Base-by-base conservation (phyloP, 2,797 vertebrate genomes). In the Parotocinclus haroldoi region DNA sequence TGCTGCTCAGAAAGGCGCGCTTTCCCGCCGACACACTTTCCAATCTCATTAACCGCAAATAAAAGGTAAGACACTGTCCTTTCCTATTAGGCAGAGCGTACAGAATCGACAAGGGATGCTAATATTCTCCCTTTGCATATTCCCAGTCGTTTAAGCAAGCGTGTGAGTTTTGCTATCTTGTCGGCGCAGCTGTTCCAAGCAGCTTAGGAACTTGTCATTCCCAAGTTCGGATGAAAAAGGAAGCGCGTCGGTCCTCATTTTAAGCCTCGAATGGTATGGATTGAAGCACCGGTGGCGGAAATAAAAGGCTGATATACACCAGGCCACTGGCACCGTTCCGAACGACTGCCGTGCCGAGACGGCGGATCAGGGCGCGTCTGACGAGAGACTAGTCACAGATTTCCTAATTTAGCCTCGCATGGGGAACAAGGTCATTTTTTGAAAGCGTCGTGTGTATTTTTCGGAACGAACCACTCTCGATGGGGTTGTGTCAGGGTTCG, bases 271-370 rank as follows among this genome's bases (percentile, higher is more conserved):
- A 16, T 51, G 18, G 9, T 18, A 51, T 60, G 14, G 51, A 18
- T 36, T 68, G 52, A 6, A 12, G 45, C 45, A 46, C 49, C 18
- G 46, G 45, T 59, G 50, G 17, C 19, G 75, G 69, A 68, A 48
- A 46, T 46, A 53, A 63, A 19, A 39, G 76, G 63, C 53, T 73
- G 59, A 65, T 71, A 63, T 73, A 27, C 27, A 27, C 27, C 27
- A 27, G 27, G 27, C 27, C 65, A 10, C 62, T 58, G 44, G 9
- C 38, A 10, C n/a, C 60, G 37, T 39, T 37, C 61, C 58, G 44
- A 58, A 74, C 71, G 48, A 53, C 64, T 56, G 65, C 71, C 67
- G 58, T 56, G 58, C 62, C 62, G 59, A n/a, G 60, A 55, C 27
- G 63, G 44, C 46, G 13, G 57, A 65, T 52, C 11, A 58, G 53